Conservation (phyloP, 1,140 invertebrate species). For the Drosophila suzukii region DNA sequence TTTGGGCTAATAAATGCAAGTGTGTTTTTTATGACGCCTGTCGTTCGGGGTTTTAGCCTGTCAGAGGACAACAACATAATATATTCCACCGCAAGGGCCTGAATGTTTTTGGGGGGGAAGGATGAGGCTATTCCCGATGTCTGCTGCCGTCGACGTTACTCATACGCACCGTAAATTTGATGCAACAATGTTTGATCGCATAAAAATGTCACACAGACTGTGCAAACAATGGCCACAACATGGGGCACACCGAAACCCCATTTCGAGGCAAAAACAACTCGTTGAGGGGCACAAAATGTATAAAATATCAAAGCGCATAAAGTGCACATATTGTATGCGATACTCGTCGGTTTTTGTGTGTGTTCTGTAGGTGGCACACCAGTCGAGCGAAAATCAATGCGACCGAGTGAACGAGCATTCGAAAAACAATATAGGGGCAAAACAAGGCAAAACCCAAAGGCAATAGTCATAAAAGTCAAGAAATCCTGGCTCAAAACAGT, state of each 20-base stretch:
- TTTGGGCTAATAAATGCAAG: slow-evolving; percentile 77
- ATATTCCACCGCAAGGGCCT: slow-evolving; percentile 60
- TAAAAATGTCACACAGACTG: slow-evolving; percentile 77
- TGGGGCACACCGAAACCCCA: slow-evolving; percentile 13
- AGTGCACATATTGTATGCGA: slow-evolving; percentile 74
- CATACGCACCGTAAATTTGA: slow-evolving; percentile 81
- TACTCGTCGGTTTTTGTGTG: slow-evolving; percentile 14
- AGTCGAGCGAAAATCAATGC: slow-evolving; percentile 67
- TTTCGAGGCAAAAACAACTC: slow-evolving; percentile 49
- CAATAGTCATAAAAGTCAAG: slow-evolving; percentile 39
- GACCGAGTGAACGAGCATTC: slow-evolving; percentile 13
- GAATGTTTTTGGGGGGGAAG: slow-evolving; percentile 36
- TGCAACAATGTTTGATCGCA: slow-evolving; percentile 79
- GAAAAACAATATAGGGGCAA: slow-evolving; percentile 20
- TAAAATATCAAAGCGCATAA: slow-evolving; percentile 77
- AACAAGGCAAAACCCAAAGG: slow-evolving; percentile 42
- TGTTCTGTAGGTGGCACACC: slow-evolving; percentile 12
- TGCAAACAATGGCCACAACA: slow-evolving; percentile 70
- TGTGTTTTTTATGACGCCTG: slow-evolving; percentile 75
- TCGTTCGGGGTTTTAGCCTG: slow-evolving; percentile 46
- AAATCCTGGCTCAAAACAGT: slow-evolving; percentile 7
- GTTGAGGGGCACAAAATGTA: slow-evolving; percentile 54
- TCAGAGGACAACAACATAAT: slow-evolving; percentile 58
- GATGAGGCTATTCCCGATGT: neutral
- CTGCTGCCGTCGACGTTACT: slow-evolving; percentile 65